These are phyloP conservation scores for Bagarius yarrelli DNA, from an alignment of 2,113 vertebrate species.

Conservation along the genomic window DNA sequence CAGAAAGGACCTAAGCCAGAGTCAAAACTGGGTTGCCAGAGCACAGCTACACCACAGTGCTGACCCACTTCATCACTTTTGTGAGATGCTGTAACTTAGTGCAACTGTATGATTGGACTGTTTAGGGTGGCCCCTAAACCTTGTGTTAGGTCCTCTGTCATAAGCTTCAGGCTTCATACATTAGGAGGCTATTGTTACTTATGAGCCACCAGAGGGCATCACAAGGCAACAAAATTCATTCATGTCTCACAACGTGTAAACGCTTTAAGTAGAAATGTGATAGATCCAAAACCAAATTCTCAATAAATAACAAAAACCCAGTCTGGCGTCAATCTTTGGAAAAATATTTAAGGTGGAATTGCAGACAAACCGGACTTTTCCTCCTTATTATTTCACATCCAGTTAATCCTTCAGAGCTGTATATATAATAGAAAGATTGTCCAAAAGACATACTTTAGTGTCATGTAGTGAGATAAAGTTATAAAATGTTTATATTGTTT, in stretches of 20 bases:
- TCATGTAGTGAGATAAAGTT: slow-evolving; percentile 7
- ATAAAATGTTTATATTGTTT: background rate
- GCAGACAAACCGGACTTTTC: background rate
- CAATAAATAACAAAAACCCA: background rate
- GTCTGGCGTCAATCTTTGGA: background rate
- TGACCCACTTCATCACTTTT: too few species aligned
- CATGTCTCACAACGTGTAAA: background rate
- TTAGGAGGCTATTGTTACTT: background rate
- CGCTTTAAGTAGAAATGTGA: background rate
- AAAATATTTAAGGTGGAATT: background rate
- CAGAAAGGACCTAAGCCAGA: too few species aligned
- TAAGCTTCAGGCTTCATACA: background rate
- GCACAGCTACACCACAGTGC: too few species aligned
- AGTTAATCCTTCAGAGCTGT: background rate
- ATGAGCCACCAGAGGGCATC: slow-evolving; percentile 1
- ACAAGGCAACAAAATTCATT: slow-evolving; percentile 7
- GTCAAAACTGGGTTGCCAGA: too few species aligned
- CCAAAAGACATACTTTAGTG: background rate
- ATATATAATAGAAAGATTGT: background rate
- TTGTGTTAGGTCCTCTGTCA: too few species aligned
- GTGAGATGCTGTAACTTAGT: too few species aligned
- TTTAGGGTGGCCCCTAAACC: too few species aligned
- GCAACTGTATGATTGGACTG: too few species aligned
- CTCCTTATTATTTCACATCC: background rate
- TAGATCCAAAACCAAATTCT: background rate